Conservation (phyloP, 1,140 invertebrate species). For the Drosophila littoralis region DNA sequence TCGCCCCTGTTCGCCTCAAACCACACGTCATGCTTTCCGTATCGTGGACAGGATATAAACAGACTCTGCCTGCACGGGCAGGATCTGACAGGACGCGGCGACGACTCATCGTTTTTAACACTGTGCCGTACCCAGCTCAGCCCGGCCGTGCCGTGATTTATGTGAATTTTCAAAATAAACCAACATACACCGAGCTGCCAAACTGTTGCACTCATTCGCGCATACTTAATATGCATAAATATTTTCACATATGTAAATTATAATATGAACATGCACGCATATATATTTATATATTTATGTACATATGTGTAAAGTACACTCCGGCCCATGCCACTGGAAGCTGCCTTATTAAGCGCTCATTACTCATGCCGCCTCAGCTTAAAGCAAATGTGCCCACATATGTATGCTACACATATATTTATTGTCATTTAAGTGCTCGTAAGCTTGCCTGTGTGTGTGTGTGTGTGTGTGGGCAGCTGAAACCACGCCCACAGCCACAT, state of each 20-base stretch:
- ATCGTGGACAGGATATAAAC: slow-evolving; percentile 35
- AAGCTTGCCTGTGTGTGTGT: slow-evolving; percentile 26
- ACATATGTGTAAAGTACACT: background rate
- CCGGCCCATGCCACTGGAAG: background rate
- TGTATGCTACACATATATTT: slow-evolving; percentile 7
- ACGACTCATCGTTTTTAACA: slow-evolving; percentile 59
- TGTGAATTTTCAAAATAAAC: slow-evolving; percentile 66
- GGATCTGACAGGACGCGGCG: slow-evolving; percentile 34
- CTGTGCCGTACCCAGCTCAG: no score
- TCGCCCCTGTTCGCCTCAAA: background rate
- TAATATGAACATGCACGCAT: slow-evolving; percentile 51
- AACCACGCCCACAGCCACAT: slow-evolving; percentile 9
- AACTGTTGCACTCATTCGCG: slow-evolving; percentile 59
- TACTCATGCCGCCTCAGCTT: slow-evolving; percentile 55
- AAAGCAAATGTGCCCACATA: slow-evolving; percentile 7
- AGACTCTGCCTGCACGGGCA: slow-evolving; percentile 19
- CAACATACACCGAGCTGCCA: slow-evolving; percentile 23
- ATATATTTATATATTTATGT: background rate
- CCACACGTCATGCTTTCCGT: slow-evolving; percentile 32
- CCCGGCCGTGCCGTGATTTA: slow-evolving; percentile 57
- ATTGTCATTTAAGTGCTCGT: slow-evolving; percentile 22
- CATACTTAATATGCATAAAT: slow-evolving; percentile 68
- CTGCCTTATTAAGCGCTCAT: slow-evolving; percentile 72
- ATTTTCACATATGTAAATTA: slow-evolving; percentile 69
- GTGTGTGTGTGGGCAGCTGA: slow-evolving; percentile 27